A percentile compares a stretch with the other conserved stretches of the same genome.
These are phyloP conservation scores for Drosophila gaucha DNA, from an alignment of 2,888 invertebrate species.

Conservation along the genomic window DNA sequence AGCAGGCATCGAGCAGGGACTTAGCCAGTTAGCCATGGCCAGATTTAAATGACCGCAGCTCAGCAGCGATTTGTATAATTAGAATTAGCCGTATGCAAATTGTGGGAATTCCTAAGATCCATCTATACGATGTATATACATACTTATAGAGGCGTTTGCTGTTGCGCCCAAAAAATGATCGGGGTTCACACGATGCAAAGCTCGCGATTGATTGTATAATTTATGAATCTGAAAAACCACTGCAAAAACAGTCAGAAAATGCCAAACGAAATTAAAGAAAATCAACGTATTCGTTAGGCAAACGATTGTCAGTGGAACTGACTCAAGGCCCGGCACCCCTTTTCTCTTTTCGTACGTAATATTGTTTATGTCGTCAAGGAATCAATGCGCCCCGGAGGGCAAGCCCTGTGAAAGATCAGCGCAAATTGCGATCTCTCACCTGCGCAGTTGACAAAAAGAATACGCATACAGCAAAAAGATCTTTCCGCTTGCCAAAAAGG, in stretches of 20 bases:
- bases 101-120: constrained; percentile 60
- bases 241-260: constrained; percentile 58
- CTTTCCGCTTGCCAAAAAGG: constrained; percentile 51
- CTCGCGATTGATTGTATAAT: constrained; percentile 45
- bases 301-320: constrained; percentile 57
- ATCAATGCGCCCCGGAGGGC: constrained; percentile 59
- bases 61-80: constrained; percentile 76
- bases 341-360: constrained; percentile 9
- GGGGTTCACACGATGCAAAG: constrained; percentile 47
- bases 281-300: constrained; percentile 61
- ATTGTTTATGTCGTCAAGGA: constrained; percentile 65
- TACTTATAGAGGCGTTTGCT: constrained; percentile 30
- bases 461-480: too few species aligned
- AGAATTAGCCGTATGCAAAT: constrained; percentile 73
- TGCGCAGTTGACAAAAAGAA: constrained; percentile 70
- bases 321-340: constrained; percentile 42
- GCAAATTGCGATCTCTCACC: constrained; percentile 70
- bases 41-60: constrained; percentile 78
- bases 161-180: too few species aligned
- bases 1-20: constrained; percentile 55
- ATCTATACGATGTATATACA: not conserved
- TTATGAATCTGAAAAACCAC: constrained; percentile 63
- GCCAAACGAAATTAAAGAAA: constrained; percentile 60
- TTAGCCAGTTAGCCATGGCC: constrained; percentile 71
- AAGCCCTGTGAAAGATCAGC: constrained; percentile 62